Conservation (phyloP, 1,140 invertebrate genomes). For the Cherax destructor region DNA sequence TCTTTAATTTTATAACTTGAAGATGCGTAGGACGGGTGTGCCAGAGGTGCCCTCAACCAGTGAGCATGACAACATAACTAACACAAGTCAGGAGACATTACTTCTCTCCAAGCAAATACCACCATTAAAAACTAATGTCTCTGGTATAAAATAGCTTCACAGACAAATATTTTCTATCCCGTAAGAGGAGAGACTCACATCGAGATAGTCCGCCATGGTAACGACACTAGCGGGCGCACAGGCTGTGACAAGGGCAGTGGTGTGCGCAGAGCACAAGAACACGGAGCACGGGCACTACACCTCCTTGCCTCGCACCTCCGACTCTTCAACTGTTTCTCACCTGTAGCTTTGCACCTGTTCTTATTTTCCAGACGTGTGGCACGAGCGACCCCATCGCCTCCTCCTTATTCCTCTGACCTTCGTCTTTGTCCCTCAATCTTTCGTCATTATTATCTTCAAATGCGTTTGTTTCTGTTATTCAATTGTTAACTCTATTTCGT, state of each 20-base stretch:
- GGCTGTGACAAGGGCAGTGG: no score
- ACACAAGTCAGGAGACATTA: no score
- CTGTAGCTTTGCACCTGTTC: slow-evolving; percentile 43
- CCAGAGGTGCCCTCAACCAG: no score
- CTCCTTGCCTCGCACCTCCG: neutral
- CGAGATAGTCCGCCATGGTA: slow-evolving; percentile 13
- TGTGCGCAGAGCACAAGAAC: neutral
- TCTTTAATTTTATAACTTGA: no score
- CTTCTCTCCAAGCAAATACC: no score
- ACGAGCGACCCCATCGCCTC: neutral
- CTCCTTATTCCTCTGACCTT: slow-evolving; percentile 1
- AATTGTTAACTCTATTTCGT: neutral
- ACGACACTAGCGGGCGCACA: neutral
- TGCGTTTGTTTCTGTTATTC: no score
- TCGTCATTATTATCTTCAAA: neutral
- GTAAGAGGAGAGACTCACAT: neutral
- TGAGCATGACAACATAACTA: no score
- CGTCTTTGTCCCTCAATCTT: neutral
- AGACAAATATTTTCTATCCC: no score
- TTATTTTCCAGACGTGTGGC: slow-evolving; percentile 52
- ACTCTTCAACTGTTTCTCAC: slow-evolving; percentile 36
- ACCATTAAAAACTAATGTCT: no score
- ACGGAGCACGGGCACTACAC: neutral
- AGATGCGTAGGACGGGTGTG: no score
- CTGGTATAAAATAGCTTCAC: no score